A percentile compares a stretch with the other conserved stretches of the same genome.
These are phyloP conservation scores for Anoura caudifer DNA, from an alignment of 2,113 vertebrate genomes.

Conservation along the genomic window DNA sequence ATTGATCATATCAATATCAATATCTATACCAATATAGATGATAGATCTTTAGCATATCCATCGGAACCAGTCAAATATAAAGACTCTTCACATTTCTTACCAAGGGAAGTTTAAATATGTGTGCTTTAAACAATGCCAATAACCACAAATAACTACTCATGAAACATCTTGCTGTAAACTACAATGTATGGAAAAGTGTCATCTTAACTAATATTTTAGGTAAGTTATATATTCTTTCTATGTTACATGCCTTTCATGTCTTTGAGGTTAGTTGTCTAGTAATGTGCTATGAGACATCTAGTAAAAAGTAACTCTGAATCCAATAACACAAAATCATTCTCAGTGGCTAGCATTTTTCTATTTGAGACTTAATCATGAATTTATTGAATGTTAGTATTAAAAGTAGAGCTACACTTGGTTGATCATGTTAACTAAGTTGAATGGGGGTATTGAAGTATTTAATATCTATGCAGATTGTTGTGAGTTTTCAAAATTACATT, in stretches of 20 bases:
- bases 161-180: background rate
- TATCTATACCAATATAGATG: no score
- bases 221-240: constrained; percentile 31
- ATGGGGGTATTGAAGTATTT: constrained; percentile 39
- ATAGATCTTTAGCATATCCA: constrained; percentile 23
- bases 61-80: constrained; percentile 36
- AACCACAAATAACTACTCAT: constrained; percentile 40
- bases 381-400: constrained; percentile 55
- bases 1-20: no score
- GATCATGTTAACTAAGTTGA: constrained; percentile 13
- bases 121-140: constrained; percentile 68
- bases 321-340: constrained; percentile 70
- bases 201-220: constrained; percentile 54
- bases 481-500: constrained; percentile 29
- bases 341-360: constrained; percentile 50
- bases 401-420: constrained; percentile 24
- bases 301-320: constrained; percentile 62
- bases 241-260: constrained; percentile 44
- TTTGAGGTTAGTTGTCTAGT: constrained; percentile 55
- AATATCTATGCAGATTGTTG: constrained; percentile 35
- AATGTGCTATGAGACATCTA: constrained; percentile 20
- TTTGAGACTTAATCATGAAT: constrained; percentile 47
- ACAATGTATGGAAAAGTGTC: constrained; percentile 29
- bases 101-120: constrained; percentile 47
- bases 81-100: constrained; percentile 41